These are phyloP conservation scores for Liolophura sinensis DNA, from an alignment of 1,140 invertebrate species.

Conservation along the genomic window DNA sequence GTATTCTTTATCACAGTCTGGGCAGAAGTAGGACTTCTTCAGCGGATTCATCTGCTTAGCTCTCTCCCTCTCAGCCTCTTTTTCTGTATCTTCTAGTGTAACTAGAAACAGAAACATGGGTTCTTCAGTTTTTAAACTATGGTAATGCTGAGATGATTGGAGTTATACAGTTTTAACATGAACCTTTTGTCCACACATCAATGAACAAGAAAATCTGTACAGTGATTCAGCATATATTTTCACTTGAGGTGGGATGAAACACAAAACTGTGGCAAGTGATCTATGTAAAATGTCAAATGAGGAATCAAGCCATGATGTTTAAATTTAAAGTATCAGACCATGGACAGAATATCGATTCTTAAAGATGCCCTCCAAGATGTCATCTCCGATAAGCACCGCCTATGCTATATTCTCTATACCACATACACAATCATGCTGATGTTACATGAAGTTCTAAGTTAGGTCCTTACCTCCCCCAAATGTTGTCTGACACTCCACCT, in stretches of 20 bases:
- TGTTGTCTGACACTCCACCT: background rate
- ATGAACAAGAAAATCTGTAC: too few species aligned
- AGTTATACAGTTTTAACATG: too few species aligned
- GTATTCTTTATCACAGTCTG: slow-evolving; percentile 71
- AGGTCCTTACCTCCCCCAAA: slow-evolving; percentile 6
- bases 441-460: slow-evolving; percentile 6
- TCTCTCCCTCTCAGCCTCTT: slow-evolving; percentile 43
- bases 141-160: too few species aligned
- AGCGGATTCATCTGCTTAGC: slow-evolving; percentile 65
- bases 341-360: too few species aligned
- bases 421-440: slow-evolving; percentile 6
- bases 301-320: too few species aligned
- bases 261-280: too few species aligned
- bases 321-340: too few species aligned
- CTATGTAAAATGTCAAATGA: too few species aligned
- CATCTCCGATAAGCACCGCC: background rate
- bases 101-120: slow-evolving; percentile 19
- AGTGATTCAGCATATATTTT: too few species aligned
- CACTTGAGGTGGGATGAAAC: too few species aligned
- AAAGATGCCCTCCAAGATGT: background rate
- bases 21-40: slow-evolving; percentile 72
- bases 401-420: background rate
- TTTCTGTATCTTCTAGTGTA: slow-evolving; percentile 39
- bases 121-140: too few species aligned
- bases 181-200: too few species aligned